These are phyloP conservation scores for Condylura cristata DNA, from an alignment of 2,113 vertebrate species.

Conservation along the genomic window DNA sequence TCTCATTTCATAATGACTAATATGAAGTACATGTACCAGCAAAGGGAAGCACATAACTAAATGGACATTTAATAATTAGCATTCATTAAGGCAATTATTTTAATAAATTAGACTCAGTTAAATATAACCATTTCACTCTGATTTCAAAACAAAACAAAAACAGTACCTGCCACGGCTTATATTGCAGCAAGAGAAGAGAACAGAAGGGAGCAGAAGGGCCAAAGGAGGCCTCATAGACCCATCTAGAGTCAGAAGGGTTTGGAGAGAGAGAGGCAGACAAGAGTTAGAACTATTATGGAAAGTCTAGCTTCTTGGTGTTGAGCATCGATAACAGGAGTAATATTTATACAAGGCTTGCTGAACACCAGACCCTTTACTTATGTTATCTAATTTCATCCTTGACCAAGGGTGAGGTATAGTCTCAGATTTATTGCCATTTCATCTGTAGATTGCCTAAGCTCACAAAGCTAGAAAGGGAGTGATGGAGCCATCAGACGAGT, in stretches of 20 bases:
- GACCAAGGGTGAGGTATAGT: background rate
- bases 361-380: background rate
- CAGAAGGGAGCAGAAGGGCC: background rate
- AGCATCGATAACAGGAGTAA: background rate
- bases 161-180: background rate
- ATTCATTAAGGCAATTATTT: constrained; percentile 87
- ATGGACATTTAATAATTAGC: constrained; percentile 84
- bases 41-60: constrained; percentile 83
- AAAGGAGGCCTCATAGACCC: background rate
- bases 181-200: background rate
- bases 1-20: constrained; percentile 87
- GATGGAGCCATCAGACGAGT: background rate
- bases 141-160: constrained; percentile 73
- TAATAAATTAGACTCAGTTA: constrained; percentile 86
- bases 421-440: background rate
- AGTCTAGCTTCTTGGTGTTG: background rate
- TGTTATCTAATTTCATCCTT: background rate
- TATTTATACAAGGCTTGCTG: background rate
- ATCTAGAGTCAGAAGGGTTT: background rate
- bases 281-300: background rate
- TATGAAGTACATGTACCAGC: constrained; percentile 80
- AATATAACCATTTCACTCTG: constrained; percentile 73
- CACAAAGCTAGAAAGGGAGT: background rate
- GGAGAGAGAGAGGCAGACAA: too few species aligned
- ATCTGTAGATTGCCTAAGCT: background rate